Evolutionary conservation across 2,113 vertebrate species (phyloP).

Genomic region (Pristiophorus japonicus): DNA sequence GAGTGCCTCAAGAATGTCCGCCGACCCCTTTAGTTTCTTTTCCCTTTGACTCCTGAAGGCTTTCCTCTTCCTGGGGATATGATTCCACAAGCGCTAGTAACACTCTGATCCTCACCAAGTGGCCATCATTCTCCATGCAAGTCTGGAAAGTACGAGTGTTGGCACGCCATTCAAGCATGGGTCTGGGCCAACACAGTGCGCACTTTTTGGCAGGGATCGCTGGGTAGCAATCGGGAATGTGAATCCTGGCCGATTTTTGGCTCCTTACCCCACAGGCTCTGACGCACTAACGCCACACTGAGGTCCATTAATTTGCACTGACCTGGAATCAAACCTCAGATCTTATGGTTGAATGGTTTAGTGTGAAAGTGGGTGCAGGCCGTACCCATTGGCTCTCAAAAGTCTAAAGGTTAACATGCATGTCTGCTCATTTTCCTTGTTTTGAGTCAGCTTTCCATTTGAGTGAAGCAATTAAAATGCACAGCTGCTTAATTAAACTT

Average conservation of each 20-base stretch:
- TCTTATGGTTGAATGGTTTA: background rate
- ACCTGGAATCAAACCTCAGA: background rate
- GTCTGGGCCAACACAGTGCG: background rate
- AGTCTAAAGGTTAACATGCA: constrained; percentile 5
- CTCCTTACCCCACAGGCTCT: background rate
- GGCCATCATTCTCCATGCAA: background rate
- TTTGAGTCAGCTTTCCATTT: constrained; percentile 24
- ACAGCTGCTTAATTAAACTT: constrained; percentile 38
- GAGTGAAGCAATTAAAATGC: constrained; percentile 35
- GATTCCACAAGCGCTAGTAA: background rate
- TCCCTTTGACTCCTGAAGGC: background rate
- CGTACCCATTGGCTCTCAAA: too few relatives aligned
- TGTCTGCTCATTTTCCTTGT: constrained; percentile 11
- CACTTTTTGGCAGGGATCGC: background rate
- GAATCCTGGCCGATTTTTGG: background rate
- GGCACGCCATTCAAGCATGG: background rate
- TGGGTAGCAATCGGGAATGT: background rate
- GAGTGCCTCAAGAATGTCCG: background rate
- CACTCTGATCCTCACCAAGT: background rate
- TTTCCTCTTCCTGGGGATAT: background rate
- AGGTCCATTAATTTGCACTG: background rate
- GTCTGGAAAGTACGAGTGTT: background rate
- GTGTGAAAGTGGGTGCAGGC: background rate
- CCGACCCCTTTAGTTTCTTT: background rate
- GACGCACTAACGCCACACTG: background rate